Conservation (phyloP, 2,888 invertebrate species). For the Limnephilus rhombicus region DNA sequence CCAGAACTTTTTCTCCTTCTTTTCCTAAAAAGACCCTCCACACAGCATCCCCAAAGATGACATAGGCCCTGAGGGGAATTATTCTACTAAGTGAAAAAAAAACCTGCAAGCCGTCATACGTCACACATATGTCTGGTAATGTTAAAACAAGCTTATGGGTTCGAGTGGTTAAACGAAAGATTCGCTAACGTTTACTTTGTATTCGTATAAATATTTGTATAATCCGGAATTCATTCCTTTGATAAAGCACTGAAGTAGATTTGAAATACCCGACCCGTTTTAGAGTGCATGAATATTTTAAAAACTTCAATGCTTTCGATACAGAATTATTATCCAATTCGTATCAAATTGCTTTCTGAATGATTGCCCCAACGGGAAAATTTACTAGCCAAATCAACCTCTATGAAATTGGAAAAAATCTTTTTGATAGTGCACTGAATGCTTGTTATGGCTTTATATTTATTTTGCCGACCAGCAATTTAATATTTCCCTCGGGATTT, state of each 20-base stretch:
- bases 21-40: too few relatives aligned
- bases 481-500: not conserved
- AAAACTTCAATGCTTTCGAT: conserved; percentile 33
- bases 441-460: not conserved
- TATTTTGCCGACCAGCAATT: not conserved
- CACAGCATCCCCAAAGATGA: too few relatives aligned
- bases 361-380: conserved; percentile 58
- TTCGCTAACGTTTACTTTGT: not conserved
- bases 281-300: conserved; percentile 7
- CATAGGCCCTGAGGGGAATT: too few relatives aligned
- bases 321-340: conserved; percentile 56
- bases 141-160: too few relatives aligned
- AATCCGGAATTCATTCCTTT: not conserved
- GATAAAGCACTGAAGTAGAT: not conserved
- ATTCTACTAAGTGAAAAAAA: too few relatives aligned
- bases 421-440: conserved; percentile 35
- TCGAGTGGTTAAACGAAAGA: not conserved
- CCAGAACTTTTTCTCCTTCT: too few relatives aligned
- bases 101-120: not conserved
- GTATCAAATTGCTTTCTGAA: conserved; percentile 60
- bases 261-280: conserved; percentile 33
- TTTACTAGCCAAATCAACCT: conserved; percentile 50
- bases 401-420: conserved; percentile 29
- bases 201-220: not conserved
- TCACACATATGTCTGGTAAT: too few relatives aligned